phyloP scores from a whole-genome alignment of 2,888 invertebrate genomes.

The Parelbella ahira region DNA sequence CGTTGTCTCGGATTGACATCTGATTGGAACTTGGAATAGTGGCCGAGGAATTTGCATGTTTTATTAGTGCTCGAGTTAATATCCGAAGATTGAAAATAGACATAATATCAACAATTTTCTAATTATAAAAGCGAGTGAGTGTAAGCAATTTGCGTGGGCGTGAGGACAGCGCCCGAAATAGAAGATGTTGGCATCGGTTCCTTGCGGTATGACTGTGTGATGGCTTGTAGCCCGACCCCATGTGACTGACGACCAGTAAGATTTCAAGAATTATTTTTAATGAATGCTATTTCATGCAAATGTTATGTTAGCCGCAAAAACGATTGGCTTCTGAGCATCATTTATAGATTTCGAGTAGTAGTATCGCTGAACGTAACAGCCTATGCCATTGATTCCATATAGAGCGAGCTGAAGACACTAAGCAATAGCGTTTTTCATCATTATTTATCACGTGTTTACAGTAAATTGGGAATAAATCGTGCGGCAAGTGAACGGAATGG shows the following conservation, averaged over 20 bases:
- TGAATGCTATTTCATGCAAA: background rate
- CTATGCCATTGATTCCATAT: too few relatives aligned
- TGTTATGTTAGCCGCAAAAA: too few relatives aligned
- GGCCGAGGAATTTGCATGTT: background rate
- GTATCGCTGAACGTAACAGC: too few relatives aligned
- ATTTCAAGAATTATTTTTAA: background rate
- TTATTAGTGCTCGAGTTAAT: conserved; percentile 17
- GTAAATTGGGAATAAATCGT: conserved; percentile 1
- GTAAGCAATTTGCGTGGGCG: conserved; percentile 76
- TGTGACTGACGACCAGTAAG: conserved; percentile 32
- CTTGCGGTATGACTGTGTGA: conserved; percentile 44
- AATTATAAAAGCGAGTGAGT: conserved; percentile 75
- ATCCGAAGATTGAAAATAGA: conserved; percentile 42
- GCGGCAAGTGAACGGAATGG: conserved; percentile 13
- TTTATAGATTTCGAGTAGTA: too few relatives aligned
- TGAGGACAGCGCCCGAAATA: conserved; percentile 61
- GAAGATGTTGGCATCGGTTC: conserved; percentile 62
- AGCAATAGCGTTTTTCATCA: too few relatives aligned
- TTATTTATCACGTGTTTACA: background rate
- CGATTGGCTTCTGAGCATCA: too few relatives aligned
- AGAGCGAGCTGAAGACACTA: too few relatives aligned
- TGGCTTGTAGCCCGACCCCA: conserved; percentile 34
- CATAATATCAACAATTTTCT: conserved; percentile 64
- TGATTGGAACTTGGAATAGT: background rate
- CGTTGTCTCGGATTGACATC: too few relatives aligned